Percentiles rank a stretch among this genome's conserved stretches.
Evolutionary conservation across 1,140 invertebrate genomes (phyloP).

Genomic region (Euwallacea similis): DNA sequence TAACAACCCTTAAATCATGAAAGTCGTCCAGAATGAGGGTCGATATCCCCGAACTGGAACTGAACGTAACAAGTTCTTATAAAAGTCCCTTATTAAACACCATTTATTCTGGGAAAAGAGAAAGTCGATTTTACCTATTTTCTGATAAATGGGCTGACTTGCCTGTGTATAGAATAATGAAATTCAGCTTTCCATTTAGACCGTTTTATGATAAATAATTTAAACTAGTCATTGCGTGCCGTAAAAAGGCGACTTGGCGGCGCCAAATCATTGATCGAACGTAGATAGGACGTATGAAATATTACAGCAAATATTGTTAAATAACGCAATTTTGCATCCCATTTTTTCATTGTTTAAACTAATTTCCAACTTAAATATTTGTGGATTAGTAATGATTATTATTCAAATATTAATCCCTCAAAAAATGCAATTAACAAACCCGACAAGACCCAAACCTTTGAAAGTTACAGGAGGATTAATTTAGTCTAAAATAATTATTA

Average conservation of each 20-base stretch:
- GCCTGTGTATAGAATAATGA: neutral
- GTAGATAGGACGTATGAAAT: neutral
- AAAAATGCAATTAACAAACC: too few species aligned
- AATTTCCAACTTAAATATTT: too few species aligned
- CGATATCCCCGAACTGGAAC: constrained; percentile 2
- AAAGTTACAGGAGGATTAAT: too few species aligned
- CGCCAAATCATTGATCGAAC: constrained; percentile 9
- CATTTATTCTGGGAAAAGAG: neutral
- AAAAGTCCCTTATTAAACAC: neutral
- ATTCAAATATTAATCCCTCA: too few species aligned
- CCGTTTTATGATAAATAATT: constrained; percentile 20
- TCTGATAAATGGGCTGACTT: constrained; percentile 6
- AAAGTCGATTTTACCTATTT: neutral
- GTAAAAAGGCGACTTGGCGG: constrained; percentile 13
- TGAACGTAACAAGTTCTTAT: constrained; percentile 7
- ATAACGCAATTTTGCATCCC: too few species aligned
- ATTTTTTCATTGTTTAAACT: too few species aligned
- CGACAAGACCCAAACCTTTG: too few species aligned
- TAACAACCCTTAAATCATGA: constrained; percentile 5
- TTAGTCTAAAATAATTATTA: too few species aligned
- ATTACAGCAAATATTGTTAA: too few species aligned
- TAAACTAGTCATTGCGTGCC: constrained; percentile 13
- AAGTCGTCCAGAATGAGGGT: neutral
- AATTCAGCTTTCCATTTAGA: constrained; percentile 16
- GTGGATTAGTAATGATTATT: too few species aligned